Percentiles rank a stretch among this genome's conserved stretches.
Evolutionary conservation across 2,888 invertebrate species (phyloP).

Genomic region (Ophioninae sp.): DNA sequence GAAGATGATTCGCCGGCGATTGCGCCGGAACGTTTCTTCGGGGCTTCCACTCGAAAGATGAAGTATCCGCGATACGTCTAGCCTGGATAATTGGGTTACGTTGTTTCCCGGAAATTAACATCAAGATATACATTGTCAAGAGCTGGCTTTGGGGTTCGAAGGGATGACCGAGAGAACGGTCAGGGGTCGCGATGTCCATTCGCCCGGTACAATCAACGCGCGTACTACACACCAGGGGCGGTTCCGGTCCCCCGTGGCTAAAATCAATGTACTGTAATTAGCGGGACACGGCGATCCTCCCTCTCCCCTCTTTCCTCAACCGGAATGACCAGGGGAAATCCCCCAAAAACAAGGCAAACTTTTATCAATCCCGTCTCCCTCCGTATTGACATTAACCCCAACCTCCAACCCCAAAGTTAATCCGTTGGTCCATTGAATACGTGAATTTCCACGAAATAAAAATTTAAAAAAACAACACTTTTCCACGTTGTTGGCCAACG

Average conservation of each 20-base stretch:
- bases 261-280: conserved; percentile 61
- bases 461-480: background rate
- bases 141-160: conserved; percentile 21
- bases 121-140: conserved; percentile 46
- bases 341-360: conserved; percentile 28
- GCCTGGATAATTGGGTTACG: conserved; percentile 40
- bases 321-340: background rate
- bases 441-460: background rate
- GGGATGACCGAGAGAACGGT: conserved; percentile 3
- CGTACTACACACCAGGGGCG: conserved; percentile 55
- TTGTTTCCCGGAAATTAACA: conserved; percentile 46
- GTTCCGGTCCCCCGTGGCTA: conserved; percentile 49
- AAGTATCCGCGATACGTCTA: conserved; percentile 2
- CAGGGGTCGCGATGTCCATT: conserved; percentile 44
- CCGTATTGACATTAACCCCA: no score
- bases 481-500: background rate
- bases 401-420: background rate
- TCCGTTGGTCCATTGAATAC: background rate
- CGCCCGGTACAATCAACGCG: conserved; percentile 59
- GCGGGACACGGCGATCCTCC: conserved; percentile 44
- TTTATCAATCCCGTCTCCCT: background rate
- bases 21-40: background rate
- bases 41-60: background rate
- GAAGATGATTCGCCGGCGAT: background rate
- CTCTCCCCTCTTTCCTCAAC: background rate